Evolutionary conservation across 2,888 invertebrate genomes (phyloP).

Genomic region (Luperina nickerlii): DNA sequence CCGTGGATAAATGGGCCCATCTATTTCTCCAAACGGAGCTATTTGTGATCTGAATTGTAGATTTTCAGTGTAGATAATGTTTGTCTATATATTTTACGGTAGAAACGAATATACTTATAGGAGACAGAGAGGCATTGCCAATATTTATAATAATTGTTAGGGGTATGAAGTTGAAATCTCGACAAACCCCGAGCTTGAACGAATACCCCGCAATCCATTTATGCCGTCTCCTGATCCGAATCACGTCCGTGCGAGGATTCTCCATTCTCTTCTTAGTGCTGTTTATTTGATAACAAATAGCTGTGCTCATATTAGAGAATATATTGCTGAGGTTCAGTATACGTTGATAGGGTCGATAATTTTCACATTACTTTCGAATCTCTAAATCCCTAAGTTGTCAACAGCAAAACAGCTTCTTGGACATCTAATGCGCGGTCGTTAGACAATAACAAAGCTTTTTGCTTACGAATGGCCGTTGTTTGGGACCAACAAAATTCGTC

Average conservation of each 20-base stretch:
- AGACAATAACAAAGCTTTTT: neutral
- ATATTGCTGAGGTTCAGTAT: constrained; percentile 42
- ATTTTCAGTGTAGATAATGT: constrained; percentile 65
- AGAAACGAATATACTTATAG: constrained; percentile 45
- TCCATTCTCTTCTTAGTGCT: constrained; percentile 64
- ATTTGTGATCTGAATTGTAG: constrained; percentile 68
- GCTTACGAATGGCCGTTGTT: neutral
- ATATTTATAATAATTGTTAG: constrained; percentile 68
- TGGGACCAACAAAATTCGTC: neutral
- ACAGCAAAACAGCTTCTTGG: constrained; percentile 26
- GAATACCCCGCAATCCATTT: constrained; percentile 73
- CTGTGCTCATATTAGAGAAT: constrained; percentile 47
- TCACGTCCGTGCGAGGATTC: constrained; percentile 77
- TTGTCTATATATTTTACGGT: constrained; percentile 58
- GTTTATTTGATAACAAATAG: constrained; percentile 71
- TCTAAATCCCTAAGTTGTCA: constrained; percentile 29
- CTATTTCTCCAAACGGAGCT: constrained; percentile 64
- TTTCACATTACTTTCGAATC: constrained; percentile 38
- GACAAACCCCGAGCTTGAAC: constrained; percentile 67
- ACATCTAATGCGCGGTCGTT: constrained; percentile 4
- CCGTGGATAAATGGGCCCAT: constrained; percentile 63
- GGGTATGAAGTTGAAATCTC: constrained; percentile 64
- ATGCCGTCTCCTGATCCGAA: constrained; percentile 75
- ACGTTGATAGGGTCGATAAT: constrained; percentile 43
- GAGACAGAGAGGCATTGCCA: constrained; percentile 40